phyloP scores from a whole-genome alignment of 1,140 invertebrate species.

The Platorchestia sp. region DNA sequence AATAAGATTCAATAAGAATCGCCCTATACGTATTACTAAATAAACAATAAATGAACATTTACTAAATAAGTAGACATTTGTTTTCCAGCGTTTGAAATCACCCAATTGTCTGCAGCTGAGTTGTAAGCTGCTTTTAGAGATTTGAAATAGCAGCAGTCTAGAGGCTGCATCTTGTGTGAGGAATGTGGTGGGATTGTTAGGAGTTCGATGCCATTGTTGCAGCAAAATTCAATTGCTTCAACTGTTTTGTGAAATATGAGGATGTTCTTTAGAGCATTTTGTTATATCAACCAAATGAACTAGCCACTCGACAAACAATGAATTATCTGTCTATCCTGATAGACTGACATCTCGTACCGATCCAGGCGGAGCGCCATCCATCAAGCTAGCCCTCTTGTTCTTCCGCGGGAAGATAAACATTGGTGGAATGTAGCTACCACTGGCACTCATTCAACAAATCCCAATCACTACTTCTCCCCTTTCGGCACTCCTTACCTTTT shows the following conservation, averaged over 20 bases:
- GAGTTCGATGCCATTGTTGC: conserved; percentile 70
- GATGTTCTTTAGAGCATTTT: conserved; percentile 8
- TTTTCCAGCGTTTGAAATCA: conserved; percentile 68
- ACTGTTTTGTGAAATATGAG: conserved; percentile 52
- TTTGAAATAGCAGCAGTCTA: conserved; percentile 71
- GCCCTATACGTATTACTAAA: no score
- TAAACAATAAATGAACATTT: no score
- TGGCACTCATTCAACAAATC: conserved; percentile 64
- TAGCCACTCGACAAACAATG: conserved; percentile 55
- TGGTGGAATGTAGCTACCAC: conserved; percentile 69
- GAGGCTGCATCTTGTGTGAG: conserved; percentile 72
- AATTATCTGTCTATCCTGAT: conserved; percentile 69
- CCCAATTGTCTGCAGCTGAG: conserved; percentile 68
- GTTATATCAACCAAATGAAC: conserved; percentile 40
- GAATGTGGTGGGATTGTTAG: conserved; percentile 71
- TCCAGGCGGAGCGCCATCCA: conserved; percentile 68
- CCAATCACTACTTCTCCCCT: conserved; percentile 70
- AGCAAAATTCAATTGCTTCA: conserved; percentile 65
- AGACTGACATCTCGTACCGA: conserved; percentile 67
- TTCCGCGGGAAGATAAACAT: conserved; percentile 69
- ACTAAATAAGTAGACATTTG: conserved; percentile 69
- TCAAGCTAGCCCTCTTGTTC: conserved; percentile 67
- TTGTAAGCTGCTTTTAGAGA: conserved; percentile 70
- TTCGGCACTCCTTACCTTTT: conserved; percentile 72
- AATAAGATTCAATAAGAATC: no score